phyloP scores from a whole-genome alignment of 2,888 invertebrate genomes.

The Laspeyria flexula region DNA sequence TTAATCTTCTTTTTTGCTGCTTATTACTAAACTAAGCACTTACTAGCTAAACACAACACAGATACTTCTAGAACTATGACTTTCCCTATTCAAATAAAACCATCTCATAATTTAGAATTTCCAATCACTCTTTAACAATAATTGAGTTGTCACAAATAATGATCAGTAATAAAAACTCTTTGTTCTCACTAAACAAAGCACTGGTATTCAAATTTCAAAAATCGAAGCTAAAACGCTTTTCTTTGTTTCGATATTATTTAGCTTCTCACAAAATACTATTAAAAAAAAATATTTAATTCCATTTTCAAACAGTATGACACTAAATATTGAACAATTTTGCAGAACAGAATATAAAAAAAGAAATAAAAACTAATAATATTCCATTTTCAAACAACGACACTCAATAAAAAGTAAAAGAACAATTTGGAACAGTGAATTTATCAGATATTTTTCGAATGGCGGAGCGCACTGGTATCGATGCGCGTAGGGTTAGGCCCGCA shows the following conservation, averaged over 20 bases:
- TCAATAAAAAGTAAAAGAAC: neutral
- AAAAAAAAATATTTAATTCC: too few species aligned
- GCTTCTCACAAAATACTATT: too few species aligned
- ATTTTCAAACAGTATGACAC: too few species aligned
- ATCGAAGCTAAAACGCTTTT: neutral
- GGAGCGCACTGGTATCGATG: conserved; percentile 17
- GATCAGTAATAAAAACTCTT: neutral
- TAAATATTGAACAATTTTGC: too few species aligned
- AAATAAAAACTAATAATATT: neutral
- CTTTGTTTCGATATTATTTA: neutral
- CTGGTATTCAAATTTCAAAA: neutral
- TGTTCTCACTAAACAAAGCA: neutral
- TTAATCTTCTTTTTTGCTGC: neutral
- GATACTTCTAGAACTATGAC: neutral
- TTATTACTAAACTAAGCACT: neutral
- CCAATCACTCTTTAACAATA: neutral
- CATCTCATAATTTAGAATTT: neutral
- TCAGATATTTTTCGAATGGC: neutral
- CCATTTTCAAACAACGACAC: neutral
- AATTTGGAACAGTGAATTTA: neutral
- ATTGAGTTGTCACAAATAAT: neutral
- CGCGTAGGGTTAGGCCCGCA: conserved; percentile 28
- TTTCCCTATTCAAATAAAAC: too few species aligned
- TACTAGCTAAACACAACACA: neutral
- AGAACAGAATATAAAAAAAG: too few species aligned